Base-by-base conservation (phyloP, 2,888 invertebrate species). In the Pseudococcus viburni region DNA sequence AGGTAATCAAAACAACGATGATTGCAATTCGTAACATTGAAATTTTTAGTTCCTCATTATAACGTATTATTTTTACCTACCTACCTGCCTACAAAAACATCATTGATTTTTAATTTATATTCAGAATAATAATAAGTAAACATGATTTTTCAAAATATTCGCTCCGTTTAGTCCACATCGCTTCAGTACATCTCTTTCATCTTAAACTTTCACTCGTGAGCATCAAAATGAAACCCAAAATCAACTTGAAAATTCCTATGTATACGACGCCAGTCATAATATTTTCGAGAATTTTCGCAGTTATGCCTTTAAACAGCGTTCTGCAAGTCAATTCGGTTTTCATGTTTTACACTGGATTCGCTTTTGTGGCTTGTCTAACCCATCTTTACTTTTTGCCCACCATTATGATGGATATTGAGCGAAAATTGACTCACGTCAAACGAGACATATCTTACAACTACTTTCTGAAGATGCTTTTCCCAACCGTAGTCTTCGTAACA, bases 361-460 rank as follows among this genome's bases (percentile, higher is more conserved):
- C 59, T 46, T 17, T 89, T 19, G 51, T 88, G 12, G 15, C 88
- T 8, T 64, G 84, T 48, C 26, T 22, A 46, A 8, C 64, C 26
- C 87, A 88, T 8, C 33, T 83, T 19, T 89, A 85, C n/a, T 84
- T 59, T 1, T 5, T 88, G 51, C 89, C 88, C 26, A 55, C 64
- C n/a, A 83, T 68, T 22, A 88, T 88, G 84, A 68, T 88, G 51
- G 55, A 84, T 17, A 88, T 88, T 48, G 88, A 88, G 68, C 83
- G 68, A 7, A 64, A 88, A n/a, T 39, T 88, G 33, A 84, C 83
- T 55, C 83, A 88, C 11, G 68, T 64, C 1, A 84, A 84, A 42
- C 51, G 64, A 12, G 84, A 68, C 42, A 84, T 84, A 19, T 84
- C 88, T 42, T 88, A 83, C 26, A 88, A 88, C 46, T 84, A 88